Conservation (phyloP, 2,888 invertebrate species). For the Volucella bombylans region DNA sequence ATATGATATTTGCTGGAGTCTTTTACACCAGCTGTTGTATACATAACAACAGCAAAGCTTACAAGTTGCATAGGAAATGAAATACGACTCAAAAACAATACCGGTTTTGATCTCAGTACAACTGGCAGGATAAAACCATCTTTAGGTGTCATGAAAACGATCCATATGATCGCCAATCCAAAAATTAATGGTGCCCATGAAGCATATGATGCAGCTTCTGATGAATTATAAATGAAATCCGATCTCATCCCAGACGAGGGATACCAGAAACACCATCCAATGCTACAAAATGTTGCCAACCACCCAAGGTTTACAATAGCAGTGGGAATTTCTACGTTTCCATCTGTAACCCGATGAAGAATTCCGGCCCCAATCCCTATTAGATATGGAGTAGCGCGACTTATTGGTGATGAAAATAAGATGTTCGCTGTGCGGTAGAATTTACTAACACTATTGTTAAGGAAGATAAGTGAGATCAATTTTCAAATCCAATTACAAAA, state of each 20-base stretch:
- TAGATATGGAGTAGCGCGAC: constrained; percentile 87
- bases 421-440: constrained; percentile 87
- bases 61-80: constrained; percentile 87
- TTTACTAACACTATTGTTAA: constrained; percentile 85
- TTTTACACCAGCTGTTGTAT: constrained; percentile 85
- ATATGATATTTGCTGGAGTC: constrained; percentile 85
- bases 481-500: neutral
- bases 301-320: constrained; percentile 80
- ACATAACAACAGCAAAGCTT: constrained; percentile 87
- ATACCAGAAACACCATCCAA: constrained; percentile 85
- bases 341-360: constrained; percentile 79
- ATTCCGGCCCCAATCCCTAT: constrained; percentile 86
- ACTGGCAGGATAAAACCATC: constrained; percentile 74
- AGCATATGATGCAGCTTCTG: constrained; percentile 86
- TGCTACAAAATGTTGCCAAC: constrained; percentile 76
- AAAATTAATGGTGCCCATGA: constrained; percentile 86
- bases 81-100: constrained; percentile 86
- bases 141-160: constrained; percentile 83
- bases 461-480: neutral
- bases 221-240: constrained; percentile 85
- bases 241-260: constrained; percentile 85
- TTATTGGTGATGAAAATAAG: constrained; percentile 85
- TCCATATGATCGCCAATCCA: constrained; percentile 85
- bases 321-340: constrained; percentile 82
- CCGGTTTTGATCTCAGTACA: constrained; percentile 84